Base-by-base conservation (phyloP, 2,888 invertebrate genomes). In the Zeuzera pyrina region DNA sequence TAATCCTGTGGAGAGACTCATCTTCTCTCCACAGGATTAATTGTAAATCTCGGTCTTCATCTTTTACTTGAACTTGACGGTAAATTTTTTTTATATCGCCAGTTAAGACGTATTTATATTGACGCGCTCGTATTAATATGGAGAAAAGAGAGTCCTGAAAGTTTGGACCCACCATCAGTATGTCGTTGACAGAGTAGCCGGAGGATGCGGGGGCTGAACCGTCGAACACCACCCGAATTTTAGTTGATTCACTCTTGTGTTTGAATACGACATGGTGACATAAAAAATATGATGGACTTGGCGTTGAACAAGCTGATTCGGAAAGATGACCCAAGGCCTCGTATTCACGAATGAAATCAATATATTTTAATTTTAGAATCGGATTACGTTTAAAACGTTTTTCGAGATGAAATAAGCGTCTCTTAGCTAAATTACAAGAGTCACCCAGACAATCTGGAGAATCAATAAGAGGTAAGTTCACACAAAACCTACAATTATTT, bases 251-350 rank as follows among this genome's bases (percentile, higher is more conserved):
- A 30, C 55, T 57, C 3, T 38, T 32, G 6, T 49, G 32, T 11
- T 52, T 52, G 0, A 59, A 29, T 1, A 71, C 59, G 0, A 53
- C 47, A 31, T 64, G 65, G 43, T 71, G 68, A 16, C 56, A 58
- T 12, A 69, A 33, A 43, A 49, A 64, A 38, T 55, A 60, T 1
- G 16, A 32, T 6, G 34, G 33, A 13, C 32, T 30, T 11, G 30
- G 33, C 15, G 8, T 27, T 11, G 23, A 16, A 16, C 1, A n/a
- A 24, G 24, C n/a, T 8, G 35, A 29, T 31, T 30, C 25, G 5
- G 35, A 27, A 34, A 46, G 42, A 35, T 47, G 44, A 1, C 40
- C 38, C 15, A 47, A 29, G n/a, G 34, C 21, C 21, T 26, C 12
- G 32, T 47, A 47, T 38, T 40, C 42, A 2, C 13, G 3, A 15